Conservation (phyloP, 2,797 vertebrate species). For the Notolabrus celidotus region DNA sequence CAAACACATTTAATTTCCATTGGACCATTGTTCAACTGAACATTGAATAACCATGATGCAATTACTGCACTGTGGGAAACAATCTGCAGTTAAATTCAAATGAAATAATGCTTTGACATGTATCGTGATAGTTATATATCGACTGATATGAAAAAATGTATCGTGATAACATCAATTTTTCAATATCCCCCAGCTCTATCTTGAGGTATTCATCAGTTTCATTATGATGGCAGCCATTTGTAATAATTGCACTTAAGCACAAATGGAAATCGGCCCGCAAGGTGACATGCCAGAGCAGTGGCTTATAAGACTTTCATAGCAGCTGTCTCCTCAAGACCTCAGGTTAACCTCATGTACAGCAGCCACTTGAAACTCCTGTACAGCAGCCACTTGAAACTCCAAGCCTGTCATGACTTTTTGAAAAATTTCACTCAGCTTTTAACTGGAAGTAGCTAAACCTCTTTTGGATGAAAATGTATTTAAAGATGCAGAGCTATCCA, state of each 20-base stretch:
- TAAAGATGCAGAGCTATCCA: neutral
- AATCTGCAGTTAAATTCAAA: too few relatives aligned
- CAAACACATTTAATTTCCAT: too few relatives aligned
- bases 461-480: neutral
- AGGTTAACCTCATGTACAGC: slow-evolving; percentile 41
- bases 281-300: slow-evolving; percentile 42
- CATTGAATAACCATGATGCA: too few relatives aligned
- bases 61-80: too few relatives aligned
- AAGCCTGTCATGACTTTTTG: slow-evolving; percentile 29
- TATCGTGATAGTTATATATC: too few relatives aligned
- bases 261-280: slow-evolving; percentile 53
- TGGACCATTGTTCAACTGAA: too few relatives aligned
- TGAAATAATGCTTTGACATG: too few relatives aligned
- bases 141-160: too few relatives aligned
- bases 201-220: slow-evolving; percentile 68
- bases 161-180: too few relatives aligned
- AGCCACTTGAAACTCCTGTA: slow-evolving; percentile 35
- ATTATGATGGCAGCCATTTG: slow-evolving; percentile 57
- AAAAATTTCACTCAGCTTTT: slow-evolving; percentile 30
- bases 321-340: slow-evolving; percentile 42
- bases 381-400: slow-evolving; percentile 35
- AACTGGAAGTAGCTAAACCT: slow-evolving; percentile 15
- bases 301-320: slow-evolving; percentile 35
- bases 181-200: too few relatives aligned
- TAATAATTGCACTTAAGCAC: slow-evolving; percentile 41